Conservation (phyloP, 1,140 invertebrate species). For the Cotesia typhae region DNA sequence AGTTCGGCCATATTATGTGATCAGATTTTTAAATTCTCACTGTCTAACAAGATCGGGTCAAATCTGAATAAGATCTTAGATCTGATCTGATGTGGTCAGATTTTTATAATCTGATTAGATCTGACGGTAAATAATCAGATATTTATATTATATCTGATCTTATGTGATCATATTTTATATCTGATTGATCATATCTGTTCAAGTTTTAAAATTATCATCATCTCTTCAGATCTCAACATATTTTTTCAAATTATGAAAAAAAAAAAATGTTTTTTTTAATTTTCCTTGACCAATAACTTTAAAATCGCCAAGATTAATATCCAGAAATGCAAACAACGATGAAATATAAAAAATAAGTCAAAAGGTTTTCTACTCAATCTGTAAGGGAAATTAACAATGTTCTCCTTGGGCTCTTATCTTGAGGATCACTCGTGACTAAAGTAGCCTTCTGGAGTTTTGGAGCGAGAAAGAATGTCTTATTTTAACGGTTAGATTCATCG, state of each 20-base stretch:
- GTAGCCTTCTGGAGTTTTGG: slow-evolving; percentile 10
- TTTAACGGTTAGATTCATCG: slow-evolving; percentile 4
- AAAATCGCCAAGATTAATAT: neutral
- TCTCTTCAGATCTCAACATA: neutral
- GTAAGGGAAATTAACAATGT: slow-evolving; percentile 25
- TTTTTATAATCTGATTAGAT: no score
- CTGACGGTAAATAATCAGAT: no score
- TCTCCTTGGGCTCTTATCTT: slow-evolving; percentile 6
- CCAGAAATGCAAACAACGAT: no score
- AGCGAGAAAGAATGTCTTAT: neutral
- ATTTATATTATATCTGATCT: no score
- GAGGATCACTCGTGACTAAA: slow-evolving; percentile 19
- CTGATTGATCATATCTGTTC: neutral
- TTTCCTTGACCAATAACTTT: neutral
- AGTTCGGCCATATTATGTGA: no score
- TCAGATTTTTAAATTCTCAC: no score
- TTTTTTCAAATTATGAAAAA: neutral
- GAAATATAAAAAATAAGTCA: neutral
- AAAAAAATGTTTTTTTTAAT: neutral
- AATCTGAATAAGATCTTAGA: no score
- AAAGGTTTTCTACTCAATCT: slow-evolving; percentile 2
- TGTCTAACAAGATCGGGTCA: no score
- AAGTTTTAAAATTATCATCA: neutral
- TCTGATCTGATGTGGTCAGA: no score
- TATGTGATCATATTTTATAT: no score